Percentiles rank a stretch among this genome's conserved stretches.
Conservation (phyloP, 2,797 vertebrate genomes). For the Anas georgica region DNA sequence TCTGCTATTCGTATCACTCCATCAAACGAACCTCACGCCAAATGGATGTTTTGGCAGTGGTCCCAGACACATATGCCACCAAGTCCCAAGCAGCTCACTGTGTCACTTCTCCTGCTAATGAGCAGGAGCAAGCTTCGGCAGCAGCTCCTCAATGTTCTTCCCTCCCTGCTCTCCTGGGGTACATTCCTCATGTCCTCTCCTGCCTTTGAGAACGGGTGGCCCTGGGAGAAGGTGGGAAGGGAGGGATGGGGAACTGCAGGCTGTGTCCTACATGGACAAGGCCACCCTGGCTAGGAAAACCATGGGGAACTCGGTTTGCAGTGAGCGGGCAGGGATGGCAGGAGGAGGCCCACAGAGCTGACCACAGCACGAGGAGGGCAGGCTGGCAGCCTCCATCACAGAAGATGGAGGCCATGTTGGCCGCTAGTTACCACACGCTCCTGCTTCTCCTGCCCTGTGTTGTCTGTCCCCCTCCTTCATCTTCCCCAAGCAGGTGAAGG, state of each 20-base stretch:
- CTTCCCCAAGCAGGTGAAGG: not conserved
- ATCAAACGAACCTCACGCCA: not conserved
- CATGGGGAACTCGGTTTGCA: not conserved
- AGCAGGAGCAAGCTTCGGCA: not conserved
- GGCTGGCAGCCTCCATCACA: not conserved
- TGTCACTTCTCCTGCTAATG: not conserved
- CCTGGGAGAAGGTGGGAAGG: not conserved
- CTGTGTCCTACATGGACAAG: not conserved
- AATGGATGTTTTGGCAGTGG: constrained; percentile 43
- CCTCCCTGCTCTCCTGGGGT: not conserved
- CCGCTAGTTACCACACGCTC: not conserved
- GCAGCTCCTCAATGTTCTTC: not conserved
- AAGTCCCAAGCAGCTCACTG: not conserved
- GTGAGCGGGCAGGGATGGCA: not conserved
- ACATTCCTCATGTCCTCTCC: not conserved
- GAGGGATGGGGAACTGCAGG: not conserved
- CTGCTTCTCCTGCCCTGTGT: not conserved
- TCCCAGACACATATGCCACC: constrained; percentile 1
- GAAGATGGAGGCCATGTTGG: not conserved
- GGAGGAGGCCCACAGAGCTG: not conserved
- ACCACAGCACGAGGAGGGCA: not conserved
- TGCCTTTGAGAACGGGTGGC: not conserved
- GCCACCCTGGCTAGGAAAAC: not conserved
- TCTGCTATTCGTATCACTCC: constrained; percentile 20
- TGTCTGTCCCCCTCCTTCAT: not conserved